Percentiles rank a stretch among this genome's conserved stretches.
Evolutionary conservation across 1,140 invertebrate species (phyloP).

Genomic region (Brachystomella parvula): DNA sequence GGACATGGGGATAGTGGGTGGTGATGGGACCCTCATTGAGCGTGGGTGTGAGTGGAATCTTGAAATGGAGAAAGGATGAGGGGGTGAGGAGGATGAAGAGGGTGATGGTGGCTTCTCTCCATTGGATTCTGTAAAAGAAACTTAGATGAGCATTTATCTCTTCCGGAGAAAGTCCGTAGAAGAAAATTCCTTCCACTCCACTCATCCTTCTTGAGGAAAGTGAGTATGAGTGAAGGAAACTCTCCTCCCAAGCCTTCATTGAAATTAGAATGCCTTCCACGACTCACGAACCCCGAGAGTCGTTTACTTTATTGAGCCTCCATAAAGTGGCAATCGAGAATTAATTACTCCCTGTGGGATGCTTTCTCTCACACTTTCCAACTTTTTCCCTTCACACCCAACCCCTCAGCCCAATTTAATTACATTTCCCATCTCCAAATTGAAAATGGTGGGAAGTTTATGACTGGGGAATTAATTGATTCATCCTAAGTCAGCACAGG

Average conservation of each 20-base stretch:
- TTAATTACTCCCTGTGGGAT: constrained; percentile 32
- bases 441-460: constrained; percentile 2
- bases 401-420: neutral
- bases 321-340: constrained; percentile 37
- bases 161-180: too few species aligned
- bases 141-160: neutral
- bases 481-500: too few species aligned
- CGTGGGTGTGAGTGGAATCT: constrained; percentile 30
- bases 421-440: constrained; percentile 11
- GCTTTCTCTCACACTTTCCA: constrained; percentile 12
- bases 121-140: constrained; percentile 31
- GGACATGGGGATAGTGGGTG: constrained; percentile 36
- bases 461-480: neutral
- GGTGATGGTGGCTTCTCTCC: constrained; percentile 31
- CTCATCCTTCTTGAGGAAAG: too few species aligned
- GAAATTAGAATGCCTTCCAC: constrained; percentile 1
- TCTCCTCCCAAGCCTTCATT: neutral
- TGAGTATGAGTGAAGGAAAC: too few species aligned
- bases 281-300: neutral
- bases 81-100: constrained; percentile 29
- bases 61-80: constrained; percentile 35
- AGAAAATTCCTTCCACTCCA: too few species aligned
- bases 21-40: constrained; percentile 10
- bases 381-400: constrained; percentile 13
- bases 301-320: constrained; percentile 7